Conservation (phyloP, 2,113 vertebrate genomes). For the Poeciliopsis turrubarensis region DNA sequence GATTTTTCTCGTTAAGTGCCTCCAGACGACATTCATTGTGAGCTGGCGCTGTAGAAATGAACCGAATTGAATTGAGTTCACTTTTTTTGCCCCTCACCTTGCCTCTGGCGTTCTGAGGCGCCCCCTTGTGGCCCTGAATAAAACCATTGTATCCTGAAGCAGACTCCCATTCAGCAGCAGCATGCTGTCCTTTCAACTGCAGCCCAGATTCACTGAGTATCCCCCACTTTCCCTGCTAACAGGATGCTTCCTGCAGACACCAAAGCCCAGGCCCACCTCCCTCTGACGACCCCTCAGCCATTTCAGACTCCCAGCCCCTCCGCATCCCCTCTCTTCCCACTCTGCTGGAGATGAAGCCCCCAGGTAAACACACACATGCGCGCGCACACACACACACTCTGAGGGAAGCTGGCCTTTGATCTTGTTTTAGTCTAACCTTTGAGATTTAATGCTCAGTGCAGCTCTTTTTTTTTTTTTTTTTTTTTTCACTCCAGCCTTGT, state of each 20-base stretch:
- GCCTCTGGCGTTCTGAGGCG: no score
- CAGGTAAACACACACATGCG: constrained; percentile 61
- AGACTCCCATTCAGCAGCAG: no score
- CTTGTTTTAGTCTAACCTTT: constrained; percentile 21
- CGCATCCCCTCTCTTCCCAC: constrained; percentile 52
- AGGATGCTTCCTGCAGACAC: constrained; percentile 60
- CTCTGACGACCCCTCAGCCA: constrained; percentile 38
- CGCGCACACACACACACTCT: background rate
- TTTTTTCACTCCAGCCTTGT: background rate
- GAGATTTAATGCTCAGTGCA: background rate
- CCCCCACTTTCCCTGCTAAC: constrained; percentile 36
- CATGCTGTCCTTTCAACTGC: background rate
- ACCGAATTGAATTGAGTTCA: no score
- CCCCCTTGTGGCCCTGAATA: no score
- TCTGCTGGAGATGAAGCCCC: constrained; percentile 53
- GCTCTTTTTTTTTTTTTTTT: background rate
- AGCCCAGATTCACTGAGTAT: constrained; percentile 11
- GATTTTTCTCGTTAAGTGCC: no score
- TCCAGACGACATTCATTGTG: no score
- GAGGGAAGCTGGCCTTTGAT: constrained; percentile 27
- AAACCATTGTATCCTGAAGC: no score
- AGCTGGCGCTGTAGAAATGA: no score
- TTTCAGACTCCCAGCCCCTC: constrained; percentile 14
- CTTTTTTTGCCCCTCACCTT: no score
- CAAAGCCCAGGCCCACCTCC: constrained; percentile 35